Percentiles rank a stretch among this genome's conserved stretches.
Evolutionary conservation across 2,113 vertebrate species (phyloP).

Genomic region (Myxocyprinus asiaticus): DNA sequence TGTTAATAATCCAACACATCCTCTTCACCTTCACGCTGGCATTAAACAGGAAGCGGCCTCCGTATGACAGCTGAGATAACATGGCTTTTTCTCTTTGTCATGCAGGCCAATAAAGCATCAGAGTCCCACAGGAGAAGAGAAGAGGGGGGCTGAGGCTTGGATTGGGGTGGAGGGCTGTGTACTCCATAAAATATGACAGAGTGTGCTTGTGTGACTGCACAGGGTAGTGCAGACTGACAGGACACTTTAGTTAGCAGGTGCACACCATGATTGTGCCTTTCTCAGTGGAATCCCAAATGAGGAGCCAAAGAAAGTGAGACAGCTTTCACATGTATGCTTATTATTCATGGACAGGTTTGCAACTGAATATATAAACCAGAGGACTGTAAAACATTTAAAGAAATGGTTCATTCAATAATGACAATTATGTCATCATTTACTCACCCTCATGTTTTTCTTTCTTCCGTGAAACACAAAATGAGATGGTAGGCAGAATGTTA

Average conservation of each 20-base stretch:
- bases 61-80: slow-evolving; percentile 22
- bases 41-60: slow-evolving; percentile 3
- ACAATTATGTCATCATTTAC: no score
- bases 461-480: no score
- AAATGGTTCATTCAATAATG: no score
- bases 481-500: no score
- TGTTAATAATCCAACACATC: slow-evolving; percentile 40
- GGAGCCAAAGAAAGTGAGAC: slow-evolving; percentile 25
- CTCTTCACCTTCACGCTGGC: slow-evolving; percentile 13
- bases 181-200: background rate
- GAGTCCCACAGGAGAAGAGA: background rate
- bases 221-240: slow-evolving; percentile 40
- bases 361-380: no score
- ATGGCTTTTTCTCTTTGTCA: slow-evolving; percentile 23
- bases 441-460: no score
- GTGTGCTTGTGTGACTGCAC: slow-evolving; percentile 22
- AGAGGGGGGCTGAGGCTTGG: background rate
- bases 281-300: slow-evolving; percentile 57
- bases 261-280: slow-evolving; percentile 49
- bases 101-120: slow-evolving; percentile 26
- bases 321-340: slow-evolving; percentile 40
- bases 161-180: background rate
- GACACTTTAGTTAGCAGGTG: slow-evolving; percentile 57
- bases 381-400: no score
- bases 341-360: background rate